phyloP scores from a whole-genome alignment of 2,113 vertebrate genomes.

The Rhea americana region DNA sequence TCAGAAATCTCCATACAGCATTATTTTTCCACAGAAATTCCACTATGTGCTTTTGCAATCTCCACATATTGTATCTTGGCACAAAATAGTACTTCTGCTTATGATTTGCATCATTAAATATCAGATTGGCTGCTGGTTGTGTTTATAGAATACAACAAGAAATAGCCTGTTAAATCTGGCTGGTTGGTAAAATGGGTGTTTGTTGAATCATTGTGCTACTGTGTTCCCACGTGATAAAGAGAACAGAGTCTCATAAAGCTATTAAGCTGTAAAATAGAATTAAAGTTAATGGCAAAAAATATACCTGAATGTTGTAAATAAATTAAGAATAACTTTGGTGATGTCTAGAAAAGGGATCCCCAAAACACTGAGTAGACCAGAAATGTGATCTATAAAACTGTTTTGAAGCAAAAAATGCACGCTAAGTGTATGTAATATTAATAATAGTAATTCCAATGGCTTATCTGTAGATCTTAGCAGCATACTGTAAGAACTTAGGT shows the following conservation, averaged over 20 bases:
- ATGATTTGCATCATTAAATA: slow-evolving; percentile 67
- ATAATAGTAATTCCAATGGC: slow-evolving; percentile 12
- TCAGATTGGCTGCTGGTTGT: slow-evolving; percentile 65
- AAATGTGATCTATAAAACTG: neutral
- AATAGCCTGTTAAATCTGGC: slow-evolving; percentile 68
- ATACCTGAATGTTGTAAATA: neutral
- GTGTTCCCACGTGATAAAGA: slow-evolving; percentile 40
- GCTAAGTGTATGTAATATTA: slow-evolving; percentile 15
- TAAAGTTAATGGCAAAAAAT: neutral
- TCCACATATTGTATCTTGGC: slow-evolving; percentile 44
- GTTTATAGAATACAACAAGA: slow-evolving; percentile 67
- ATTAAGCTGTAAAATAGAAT: slow-evolving; percentile 33
- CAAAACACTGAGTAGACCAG: neutral
- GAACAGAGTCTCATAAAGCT: slow-evolving; percentile 32
- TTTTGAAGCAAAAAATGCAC: slow-evolving; percentile 22
- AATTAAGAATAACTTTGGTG: neutral
- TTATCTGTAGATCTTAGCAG: slow-evolving; percentile 59
- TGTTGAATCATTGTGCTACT: slow-evolving; percentile 38
- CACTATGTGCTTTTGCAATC: slow-evolving; percentile 52
- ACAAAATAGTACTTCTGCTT: slow-evolving; percentile 39
- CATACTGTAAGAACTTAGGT: neutral
- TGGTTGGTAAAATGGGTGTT: slow-evolving; percentile 51
- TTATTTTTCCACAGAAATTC: slow-evolving; percentile 39
- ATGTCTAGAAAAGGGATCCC: neutral
- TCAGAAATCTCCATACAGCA: neutral